Base-by-base conservation (phyloP, 2,113 vertebrate genomes). In the Rhabdornis inornatus region DNA sequence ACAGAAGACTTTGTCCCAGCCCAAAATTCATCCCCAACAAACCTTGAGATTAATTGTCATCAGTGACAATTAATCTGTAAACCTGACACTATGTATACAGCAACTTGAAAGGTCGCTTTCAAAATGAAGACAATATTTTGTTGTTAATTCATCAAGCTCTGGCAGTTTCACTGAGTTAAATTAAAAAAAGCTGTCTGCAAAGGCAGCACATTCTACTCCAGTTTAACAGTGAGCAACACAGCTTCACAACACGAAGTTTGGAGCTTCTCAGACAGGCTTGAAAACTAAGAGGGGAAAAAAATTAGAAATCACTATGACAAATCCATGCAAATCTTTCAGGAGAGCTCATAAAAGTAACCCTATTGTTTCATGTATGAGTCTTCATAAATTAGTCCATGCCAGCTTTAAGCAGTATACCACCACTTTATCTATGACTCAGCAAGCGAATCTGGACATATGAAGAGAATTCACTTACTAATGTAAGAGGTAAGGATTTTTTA, bases 361-460 rank as follows among this genome's bases (percentile, higher is more conserved):
- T 86, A 23, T 57, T 86, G 60, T 75, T 95, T 89, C 87, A 87
- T 45, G 40, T 59, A 81, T 63, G 52, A 91, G 52, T 90, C 72
- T 59, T 28, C 45, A 35, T 70, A 91, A 83, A 76, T 86, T 64
- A 93, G 69, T 35, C 70, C 94, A 65, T 87, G 40, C 50, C 71
- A 95, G 55, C 82, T 89, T n/a, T 44, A 91, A 72, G 64, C 57
- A 74, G 87, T 89, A 91, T 80, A 93, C 74, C 70, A 94, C 66
- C 68, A 92, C 33, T 79, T 55, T 71, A 89, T 82, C 76, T 95
- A 89, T 95, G 90, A 94, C 92, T 96, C 87, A 97, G 92, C 95
- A 93, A 81, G 74, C 42, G 50, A 93, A 95, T 72, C 83, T 71
- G 56, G 76, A 96, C 65, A 83, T 20, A 79, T 0, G 23, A 94